Base-by-base conservation (phyloP, 2,113 vertebrate species). In the Nipponia nippon region DNA sequence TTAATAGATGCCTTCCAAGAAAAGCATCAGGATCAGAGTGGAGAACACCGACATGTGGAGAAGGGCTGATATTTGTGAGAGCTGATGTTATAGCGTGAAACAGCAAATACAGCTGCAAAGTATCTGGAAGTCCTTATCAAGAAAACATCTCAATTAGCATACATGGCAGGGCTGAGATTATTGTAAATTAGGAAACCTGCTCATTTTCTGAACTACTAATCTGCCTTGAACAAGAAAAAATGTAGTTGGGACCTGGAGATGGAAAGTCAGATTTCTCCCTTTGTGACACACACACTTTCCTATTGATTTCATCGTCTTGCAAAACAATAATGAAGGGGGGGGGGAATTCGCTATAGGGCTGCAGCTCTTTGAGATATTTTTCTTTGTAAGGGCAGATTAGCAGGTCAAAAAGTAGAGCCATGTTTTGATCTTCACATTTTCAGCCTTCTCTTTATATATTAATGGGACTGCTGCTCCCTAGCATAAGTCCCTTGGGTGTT, bases 361-460 rank as follows among this genome's bases (percentile, higher is more conserved):
- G 36, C 13, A 40, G 50, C 27, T 80, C 34, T 84, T 62, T 34
- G 49, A 85, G 29, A 34, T 86, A 38, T 85, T 96, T 96, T 91
- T 93, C 40, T 88, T 92, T 40, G 75, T 96, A 83, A 82, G 27
- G n/a, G 34, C 16, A 82, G 59, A 96, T 86, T 91, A 95, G 34
- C 84, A 82, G 30, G 47, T 88, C 61, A 91, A 77, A 92, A 88
- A 93, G 52, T 61, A 93, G 50, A 79, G 5, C 40, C 9, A 8
- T 90, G 50, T 91, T 95, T 93, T 92, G 58, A 92, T 93, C 83
- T 86, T 92, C 18, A 10, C 78, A 66, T 52, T 86, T 94, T 92
- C 87, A 82, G 46, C 61, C n/a, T 72, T 83, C 75, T 78, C 63
- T 82, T 90, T 85, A 40, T 67, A 70, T 78, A 59, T 70, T 94